These are phyloP conservation scores for Agrypnus murinus DNA, from an alignment of 2,888 invertebrate species.

Conservation along the genomic window DNA sequence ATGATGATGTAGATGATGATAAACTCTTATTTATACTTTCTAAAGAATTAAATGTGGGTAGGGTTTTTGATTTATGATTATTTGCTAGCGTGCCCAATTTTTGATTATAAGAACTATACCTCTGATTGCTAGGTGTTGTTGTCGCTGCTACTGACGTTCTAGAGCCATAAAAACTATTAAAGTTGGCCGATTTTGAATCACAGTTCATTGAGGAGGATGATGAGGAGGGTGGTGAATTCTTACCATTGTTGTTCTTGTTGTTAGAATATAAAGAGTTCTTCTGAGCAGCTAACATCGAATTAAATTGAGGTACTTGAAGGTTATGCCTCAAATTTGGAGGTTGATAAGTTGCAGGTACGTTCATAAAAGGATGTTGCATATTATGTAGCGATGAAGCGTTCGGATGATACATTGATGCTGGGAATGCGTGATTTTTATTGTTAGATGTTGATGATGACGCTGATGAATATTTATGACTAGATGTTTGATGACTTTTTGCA, in stretches of 20 bases:
- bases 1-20: constrained; percentile 17
- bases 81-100: constrained; percentile 49
- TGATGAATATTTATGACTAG: constrained; percentile 41
- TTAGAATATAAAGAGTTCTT: constrained; percentile 76
- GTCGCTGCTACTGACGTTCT: neutral
- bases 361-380: constrained; percentile 57
- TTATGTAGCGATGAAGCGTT: constrained; percentile 46
- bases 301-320: constrained; percentile 65
- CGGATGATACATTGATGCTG: constrained; percentile 57
- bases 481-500: constrained; percentile 28
- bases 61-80: constrained; percentile 42
- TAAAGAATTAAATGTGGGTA: constrained; percentile 23
- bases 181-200: constrained; percentile 30
- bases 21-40: constrained; percentile 14
- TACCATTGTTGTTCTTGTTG: constrained; percentile 18
- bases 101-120: constrained; percentile 38
- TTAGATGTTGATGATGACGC: constrained; percentile 25
- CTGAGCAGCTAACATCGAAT: constrained; percentile 56
- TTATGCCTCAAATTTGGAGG: constrained; percentile 57
- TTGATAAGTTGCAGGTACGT: constrained; percentile 60
- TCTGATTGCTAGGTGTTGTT: too few species aligned
- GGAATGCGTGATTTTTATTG: constrained; percentile 43
- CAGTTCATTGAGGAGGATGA: constrained; percentile 21
- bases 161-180: constrained; percentile 19
- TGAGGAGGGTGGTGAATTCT: constrained; percentile 8